A percentile compares a stretch with the other conserved stretches of the same genome.
Conservation (phyloP, 2,113 vertebrate species). For the Erythrolamprus reginae region DNA sequence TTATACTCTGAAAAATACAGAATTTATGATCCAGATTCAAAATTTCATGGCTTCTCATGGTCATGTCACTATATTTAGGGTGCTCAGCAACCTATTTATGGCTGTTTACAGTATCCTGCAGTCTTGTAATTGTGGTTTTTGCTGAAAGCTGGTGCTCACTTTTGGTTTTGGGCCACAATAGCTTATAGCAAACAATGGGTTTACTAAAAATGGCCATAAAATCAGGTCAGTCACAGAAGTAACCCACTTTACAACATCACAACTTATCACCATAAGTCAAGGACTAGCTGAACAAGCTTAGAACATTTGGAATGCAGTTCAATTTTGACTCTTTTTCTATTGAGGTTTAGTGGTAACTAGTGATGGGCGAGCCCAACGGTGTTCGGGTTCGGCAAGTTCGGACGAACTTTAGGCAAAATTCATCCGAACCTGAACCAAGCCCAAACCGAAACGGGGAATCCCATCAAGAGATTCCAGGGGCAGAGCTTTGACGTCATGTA, state of each 20-base stretch:
- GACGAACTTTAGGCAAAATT: too few species aligned
- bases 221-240: background rate
- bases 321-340: background rate
- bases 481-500: too few species aligned
- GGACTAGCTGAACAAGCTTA: background rate
- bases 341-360: background rate
- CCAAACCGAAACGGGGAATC: too few species aligned
- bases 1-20: too few species aligned
- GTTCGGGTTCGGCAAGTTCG: too few species aligned
- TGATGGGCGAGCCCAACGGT: too few species aligned
- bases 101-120: background rate
- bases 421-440: too few species aligned
- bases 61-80: background rate
- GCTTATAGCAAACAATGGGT: background rate
- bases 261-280: background rate
- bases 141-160: background rate
- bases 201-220: background rate
- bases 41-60: background rate
- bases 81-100: background rate
- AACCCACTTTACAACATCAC: background rate
- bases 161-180: background rate
- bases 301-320: background rate
- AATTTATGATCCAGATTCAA: background rate
- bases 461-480: too few species aligned
- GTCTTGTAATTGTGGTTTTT: background rate